These are phyloP conservation scores for Ochropleura leucogaster DNA, from an alignment of 2,888 invertebrate species.

Conservation along the genomic window DNA sequence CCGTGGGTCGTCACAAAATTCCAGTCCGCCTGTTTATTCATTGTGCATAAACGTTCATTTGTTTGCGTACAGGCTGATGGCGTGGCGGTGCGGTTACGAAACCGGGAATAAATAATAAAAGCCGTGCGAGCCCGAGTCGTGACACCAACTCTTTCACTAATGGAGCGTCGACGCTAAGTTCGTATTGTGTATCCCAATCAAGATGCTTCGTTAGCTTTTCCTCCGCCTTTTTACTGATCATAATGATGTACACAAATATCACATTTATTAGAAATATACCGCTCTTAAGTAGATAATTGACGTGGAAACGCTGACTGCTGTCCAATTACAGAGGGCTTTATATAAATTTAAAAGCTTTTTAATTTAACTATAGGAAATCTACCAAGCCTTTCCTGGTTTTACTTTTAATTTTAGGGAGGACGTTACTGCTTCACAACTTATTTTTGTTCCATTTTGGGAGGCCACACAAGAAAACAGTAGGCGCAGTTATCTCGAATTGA, in stretches of 20 bases:
- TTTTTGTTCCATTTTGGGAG: slow-evolving; percentile 71
- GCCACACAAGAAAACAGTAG: slow-evolving; percentile 84
- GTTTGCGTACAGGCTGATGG: slow-evolving; percentile 77
- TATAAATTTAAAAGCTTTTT: slow-evolving; percentile 20
- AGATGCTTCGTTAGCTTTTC: slow-evolving; percentile 84
- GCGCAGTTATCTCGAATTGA: slow-evolving; percentile 84
- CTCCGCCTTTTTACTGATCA: slow-evolving; percentile 81
- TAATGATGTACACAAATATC: slow-evolving; percentile 67
- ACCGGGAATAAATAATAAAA: slow-evolving; percentile 88
- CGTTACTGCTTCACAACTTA: slow-evolving; percentile 51
- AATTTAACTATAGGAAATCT: slow-evolving; percentile 11
- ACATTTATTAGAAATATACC: slow-evolving; percentile 53
- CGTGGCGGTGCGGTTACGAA: slow-evolving; percentile 78
- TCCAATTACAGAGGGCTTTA: slow-evolving; percentile 22
- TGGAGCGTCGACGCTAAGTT: slow-evolving; percentile 84
- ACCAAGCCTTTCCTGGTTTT: neutral
- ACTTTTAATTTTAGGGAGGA: slow-evolving; percentile 49
- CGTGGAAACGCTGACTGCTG: slow-evolving; percentile 17
- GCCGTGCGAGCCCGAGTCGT: slow-evolving; percentile 84
- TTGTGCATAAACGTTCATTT: slow-evolving; percentile 82
- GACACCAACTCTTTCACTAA: slow-evolving; percentile 88
- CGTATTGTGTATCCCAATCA: slow-evolving; percentile 85
- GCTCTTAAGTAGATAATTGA: slow-evolving; percentile 30
- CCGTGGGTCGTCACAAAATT: slow-evolving; percentile 68
- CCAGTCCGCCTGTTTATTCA: slow-evolving; percentile 73